Evolutionary conservation across 2,888 invertebrate species (phyloP).

Genomic region (Thereva unica): DNA sequence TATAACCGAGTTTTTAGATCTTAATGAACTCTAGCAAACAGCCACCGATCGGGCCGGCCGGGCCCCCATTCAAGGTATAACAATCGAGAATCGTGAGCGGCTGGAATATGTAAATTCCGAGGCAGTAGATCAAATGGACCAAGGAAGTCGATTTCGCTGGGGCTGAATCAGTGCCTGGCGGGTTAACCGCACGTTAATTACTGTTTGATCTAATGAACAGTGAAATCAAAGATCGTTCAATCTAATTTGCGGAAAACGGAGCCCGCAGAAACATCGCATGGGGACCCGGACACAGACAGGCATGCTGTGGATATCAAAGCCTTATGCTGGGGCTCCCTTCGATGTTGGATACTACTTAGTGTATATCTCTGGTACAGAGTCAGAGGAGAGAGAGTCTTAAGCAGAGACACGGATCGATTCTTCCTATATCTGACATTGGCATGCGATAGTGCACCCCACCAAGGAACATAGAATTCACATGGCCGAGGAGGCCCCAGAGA

Average conservation of each 20-base stretch:
- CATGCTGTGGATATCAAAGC: no score
- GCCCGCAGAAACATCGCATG: conserved; percentile 24
- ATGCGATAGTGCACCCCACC: conserved; percentile 30
- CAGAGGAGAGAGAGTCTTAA: background rate
- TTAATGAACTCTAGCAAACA: conserved; percentile 2
- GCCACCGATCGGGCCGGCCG: background rate
- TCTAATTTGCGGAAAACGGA: conserved; percentile 29
- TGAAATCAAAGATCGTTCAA: conserved; percentile 31
- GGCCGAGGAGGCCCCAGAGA: conserved; percentile 25
- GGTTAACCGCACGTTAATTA: conserved; percentile 35
- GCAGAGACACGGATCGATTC: conserved; percentile 28
- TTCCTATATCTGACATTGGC: conserved; percentile 29
- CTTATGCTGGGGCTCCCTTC: no score
- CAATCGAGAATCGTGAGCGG: conserved; percentile 27
- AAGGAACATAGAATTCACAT: conserved; percentile 32
- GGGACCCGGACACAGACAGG: background rate
- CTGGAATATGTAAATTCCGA: conserved; percentile 27
- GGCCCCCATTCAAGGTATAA: no score
- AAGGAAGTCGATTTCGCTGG: conserved; percentile 29
- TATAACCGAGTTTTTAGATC: conserved; percentile 5
- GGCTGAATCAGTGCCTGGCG: conserved; percentile 26
- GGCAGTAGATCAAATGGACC: conserved; percentile 25
- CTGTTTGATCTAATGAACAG: conserved; percentile 37
- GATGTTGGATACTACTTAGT: no score
- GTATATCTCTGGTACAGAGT: background rate